Conservation (phyloP, 23 tunicate genomes). For the Oikopleura albicans region DNA sequence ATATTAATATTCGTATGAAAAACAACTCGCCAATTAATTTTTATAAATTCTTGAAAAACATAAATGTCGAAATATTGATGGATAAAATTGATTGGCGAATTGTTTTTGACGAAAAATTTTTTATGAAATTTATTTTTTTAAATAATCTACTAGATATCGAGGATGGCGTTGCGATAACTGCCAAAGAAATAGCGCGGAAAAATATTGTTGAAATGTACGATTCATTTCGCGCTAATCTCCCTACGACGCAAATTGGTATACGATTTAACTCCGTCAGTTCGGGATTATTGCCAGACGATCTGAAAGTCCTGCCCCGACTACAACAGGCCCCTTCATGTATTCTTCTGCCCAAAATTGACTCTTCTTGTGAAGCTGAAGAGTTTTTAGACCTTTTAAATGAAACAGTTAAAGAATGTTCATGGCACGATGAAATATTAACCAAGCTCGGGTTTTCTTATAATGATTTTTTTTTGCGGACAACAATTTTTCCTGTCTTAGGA, state of each 20-base stretch:
- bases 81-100: too few relatives aligned
- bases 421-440: too few relatives aligned
- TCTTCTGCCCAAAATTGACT: slow-evolving; percentile 52
- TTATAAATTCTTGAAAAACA: too few relatives aligned
- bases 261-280: slow-evolving; percentile 59
- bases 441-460: background rate
- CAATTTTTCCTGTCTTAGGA: too few relatives aligned
- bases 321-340: slow-evolving; percentile 23
- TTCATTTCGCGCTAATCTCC: slow-evolving; percentile 1
- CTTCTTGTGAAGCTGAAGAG: slow-evolving; percentile 23
- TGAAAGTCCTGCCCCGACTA: slow-evolving; percentile 16
- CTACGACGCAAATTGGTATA: slow-evolving; percentile 31
- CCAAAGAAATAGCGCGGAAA: slow-evolving; percentile 38
- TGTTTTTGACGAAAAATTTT: too few relatives aligned
- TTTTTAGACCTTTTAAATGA: background rate
- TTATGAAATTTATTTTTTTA: too few relatives aligned
- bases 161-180: slow-evolving; percentile 72
- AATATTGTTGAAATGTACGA: slow-evolving; percentile 27
- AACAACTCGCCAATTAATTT: too few relatives aligned
- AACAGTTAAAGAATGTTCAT: background rate
- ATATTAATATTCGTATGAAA: too few relatives aligned
- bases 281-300: slow-evolving; percentile 28
- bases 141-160: slow-evolving; percentile 80
- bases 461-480: too few relatives aligned
- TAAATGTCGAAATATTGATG: too few relatives aligned